These are phyloP conservation scores for Mustelus asterias DNA, from an alignment of 2,113 vertebrate genomes.

Conservation along the genomic window DNA sequence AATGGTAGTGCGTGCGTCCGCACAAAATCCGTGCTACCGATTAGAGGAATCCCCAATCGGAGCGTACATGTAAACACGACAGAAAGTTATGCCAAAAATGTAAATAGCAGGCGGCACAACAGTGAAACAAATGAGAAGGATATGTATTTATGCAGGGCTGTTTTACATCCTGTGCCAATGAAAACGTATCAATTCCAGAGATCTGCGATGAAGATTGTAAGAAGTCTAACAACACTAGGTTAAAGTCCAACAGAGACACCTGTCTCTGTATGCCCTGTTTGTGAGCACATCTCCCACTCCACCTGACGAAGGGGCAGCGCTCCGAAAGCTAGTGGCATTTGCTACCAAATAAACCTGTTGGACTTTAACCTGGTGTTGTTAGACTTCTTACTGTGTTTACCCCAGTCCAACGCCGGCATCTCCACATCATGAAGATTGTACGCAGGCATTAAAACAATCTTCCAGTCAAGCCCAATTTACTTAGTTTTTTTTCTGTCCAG, in stretches of 20 bases:
- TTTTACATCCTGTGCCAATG: neutral
- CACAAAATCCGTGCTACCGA: neutral
- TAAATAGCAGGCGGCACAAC: neutral
- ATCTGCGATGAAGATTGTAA: neutral
- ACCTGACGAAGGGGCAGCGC: too few relatives aligned
- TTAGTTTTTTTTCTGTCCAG: neutral
- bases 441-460: neutral
- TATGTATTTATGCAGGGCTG: neutral
- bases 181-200: neutral
- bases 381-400: too few relatives aligned
- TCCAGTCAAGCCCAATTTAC: neutral
- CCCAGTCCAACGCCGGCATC: too few relatives aligned
- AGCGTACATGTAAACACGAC: neutral
- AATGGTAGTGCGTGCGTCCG: neutral
- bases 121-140: neutral
- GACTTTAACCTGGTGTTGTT: too few relatives aligned
- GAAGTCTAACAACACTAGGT: too few relatives aligned
- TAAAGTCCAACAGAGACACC: too few relatives aligned
- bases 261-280: too few relatives aligned
- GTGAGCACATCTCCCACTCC: too few relatives aligned
- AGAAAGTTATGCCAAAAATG: conserved; percentile 27
- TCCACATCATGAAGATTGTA: too few relatives aligned
- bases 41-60: neutral
- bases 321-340: too few relatives aligned
- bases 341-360: too few relatives aligned